phyloP scores from a whole-genome alignment of 2,888 invertebrate species.

The Phaedon cochleariae region DNA sequence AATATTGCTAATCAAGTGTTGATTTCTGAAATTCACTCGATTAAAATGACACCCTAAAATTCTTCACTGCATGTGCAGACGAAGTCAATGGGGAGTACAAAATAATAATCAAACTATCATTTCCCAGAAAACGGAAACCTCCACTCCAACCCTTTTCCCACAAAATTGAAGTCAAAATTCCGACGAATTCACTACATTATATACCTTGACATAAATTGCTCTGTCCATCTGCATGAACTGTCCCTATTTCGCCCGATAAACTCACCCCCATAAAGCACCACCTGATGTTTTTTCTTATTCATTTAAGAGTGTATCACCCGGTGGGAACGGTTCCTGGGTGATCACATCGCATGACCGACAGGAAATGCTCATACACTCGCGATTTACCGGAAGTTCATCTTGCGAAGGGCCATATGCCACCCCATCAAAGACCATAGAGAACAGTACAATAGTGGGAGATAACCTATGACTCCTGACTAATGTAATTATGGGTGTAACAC shows the following conservation, averaged over 20 bases:
- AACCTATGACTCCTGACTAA: conserved; percentile 25
- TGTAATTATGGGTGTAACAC: conserved; percentile 30
- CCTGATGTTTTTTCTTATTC: conserved; percentile 53
- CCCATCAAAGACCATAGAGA: conserved; percentile 28
- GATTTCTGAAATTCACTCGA: too few species aligned
- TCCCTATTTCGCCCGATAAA: conserved; percentile 17
- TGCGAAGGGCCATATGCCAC: conserved; percentile 55
- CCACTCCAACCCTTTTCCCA: conserved; percentile 11
- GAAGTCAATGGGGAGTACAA: too few species aligned
- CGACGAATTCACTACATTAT: background rate
- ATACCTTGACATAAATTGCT: conserved; percentile 10
- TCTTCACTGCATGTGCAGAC: too few species aligned
- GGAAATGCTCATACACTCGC: conserved; percentile 57
- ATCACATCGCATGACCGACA: conserved; percentile 59
- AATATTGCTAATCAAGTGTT: too few species aligned
- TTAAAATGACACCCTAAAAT: too few species aligned
- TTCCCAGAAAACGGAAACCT: too few species aligned
- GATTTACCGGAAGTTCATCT: conserved; percentile 52
- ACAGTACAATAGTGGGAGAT: conserved; percentile 7
- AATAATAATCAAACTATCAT: too few species aligned
- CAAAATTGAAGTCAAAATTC: background rate
- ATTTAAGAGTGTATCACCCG: conserved; percentile 54
- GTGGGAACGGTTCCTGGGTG: conserved; percentile 51
- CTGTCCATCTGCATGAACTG: conserved; percentile 19
- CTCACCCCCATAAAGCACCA: conserved; percentile 42